Evolutionary conservation across 2,797 vertebrate genomes (phyloP).

Genomic region (Cacajao melanocephalus): DNA sequence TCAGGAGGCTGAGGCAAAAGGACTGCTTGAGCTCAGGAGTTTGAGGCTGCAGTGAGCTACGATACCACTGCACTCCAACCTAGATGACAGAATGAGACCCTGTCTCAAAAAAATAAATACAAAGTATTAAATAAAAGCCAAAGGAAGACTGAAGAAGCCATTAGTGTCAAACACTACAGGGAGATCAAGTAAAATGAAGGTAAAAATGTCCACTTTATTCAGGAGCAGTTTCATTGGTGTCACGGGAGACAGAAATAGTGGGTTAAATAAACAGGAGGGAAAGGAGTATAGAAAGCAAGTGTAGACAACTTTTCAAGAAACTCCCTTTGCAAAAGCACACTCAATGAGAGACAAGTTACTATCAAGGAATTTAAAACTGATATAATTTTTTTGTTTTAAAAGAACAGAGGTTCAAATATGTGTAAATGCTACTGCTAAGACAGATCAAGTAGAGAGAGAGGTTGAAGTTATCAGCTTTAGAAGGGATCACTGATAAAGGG

Average conservation of each 20-base stretch:
- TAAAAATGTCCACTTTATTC: background rate
- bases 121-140: background rate
- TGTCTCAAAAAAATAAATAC: background rate
- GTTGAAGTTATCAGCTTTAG: background rate
- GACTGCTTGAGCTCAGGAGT: background rate
- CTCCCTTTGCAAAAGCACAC: background rate
- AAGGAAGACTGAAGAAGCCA: background rate
- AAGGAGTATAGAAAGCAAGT: background rate
- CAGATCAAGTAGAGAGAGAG: background rate
- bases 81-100: background rate
- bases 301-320: background rate
- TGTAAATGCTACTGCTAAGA: background rate
- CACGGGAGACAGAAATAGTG: background rate
- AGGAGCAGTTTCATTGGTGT: background rate
- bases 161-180: background rate
- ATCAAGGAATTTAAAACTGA: background rate
- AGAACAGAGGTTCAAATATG: background rate
- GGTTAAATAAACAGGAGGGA: background rate
- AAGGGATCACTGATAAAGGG: background rate
- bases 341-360: background rate
- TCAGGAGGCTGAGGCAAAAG: background rate
- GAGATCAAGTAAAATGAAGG: background rate
- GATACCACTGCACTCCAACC: background rate
- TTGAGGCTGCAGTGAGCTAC: background rate
- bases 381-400: background rate